These are phyloP conservation scores for Caenorhabditis inopinata DNA, from an alignment of 1,140 invertebrate species.

Conservation along the genomic window DNA sequence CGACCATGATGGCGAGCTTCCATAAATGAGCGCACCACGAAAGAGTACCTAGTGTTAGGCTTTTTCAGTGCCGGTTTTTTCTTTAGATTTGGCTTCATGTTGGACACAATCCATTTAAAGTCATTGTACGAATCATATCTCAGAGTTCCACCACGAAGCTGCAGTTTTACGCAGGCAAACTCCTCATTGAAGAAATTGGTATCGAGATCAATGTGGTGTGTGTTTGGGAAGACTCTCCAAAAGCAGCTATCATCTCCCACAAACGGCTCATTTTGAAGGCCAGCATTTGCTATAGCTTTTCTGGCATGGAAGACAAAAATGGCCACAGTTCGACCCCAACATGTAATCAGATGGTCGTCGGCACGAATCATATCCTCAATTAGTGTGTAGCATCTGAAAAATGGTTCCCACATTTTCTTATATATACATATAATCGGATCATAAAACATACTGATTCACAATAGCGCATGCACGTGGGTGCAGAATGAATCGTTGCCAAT, in stretches of 20 bases:
- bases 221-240: not conserved
- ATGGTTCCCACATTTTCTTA: not conserved
- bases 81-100: not conserved
- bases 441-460: slow-evolving; percentile 23
- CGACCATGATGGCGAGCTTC: not conserved
- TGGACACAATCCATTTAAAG: not conserved
- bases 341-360: not conserved
- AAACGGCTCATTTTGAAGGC: not conserved
- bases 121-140: slow-evolving; percentile 37
- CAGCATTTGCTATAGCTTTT: not conserved
- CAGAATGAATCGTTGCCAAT: slow-evolving; percentile 35
- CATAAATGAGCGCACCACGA: slow-evolving; percentile 30
- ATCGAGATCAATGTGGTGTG: not conserved
- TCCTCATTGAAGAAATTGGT: not conserved
- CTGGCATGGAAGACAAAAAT: slow-evolving; percentile 2
- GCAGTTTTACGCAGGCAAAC: not conserved
- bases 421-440: not conserved
- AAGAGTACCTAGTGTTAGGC: slow-evolving; percentile 26
- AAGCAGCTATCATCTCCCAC: not conserved
- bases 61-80: not conserved
- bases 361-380: slow-evolving; percentile 19
- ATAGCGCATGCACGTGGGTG: slow-evolving; percentile 3
- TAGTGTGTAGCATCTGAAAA: slow-evolving; percentile 2
- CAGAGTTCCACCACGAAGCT: not conserved
- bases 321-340: slow-evolving; percentile 34